Base-by-base conservation (phyloP, 2,888 invertebrate genomes). In the Hyalella azteca region DNA sequence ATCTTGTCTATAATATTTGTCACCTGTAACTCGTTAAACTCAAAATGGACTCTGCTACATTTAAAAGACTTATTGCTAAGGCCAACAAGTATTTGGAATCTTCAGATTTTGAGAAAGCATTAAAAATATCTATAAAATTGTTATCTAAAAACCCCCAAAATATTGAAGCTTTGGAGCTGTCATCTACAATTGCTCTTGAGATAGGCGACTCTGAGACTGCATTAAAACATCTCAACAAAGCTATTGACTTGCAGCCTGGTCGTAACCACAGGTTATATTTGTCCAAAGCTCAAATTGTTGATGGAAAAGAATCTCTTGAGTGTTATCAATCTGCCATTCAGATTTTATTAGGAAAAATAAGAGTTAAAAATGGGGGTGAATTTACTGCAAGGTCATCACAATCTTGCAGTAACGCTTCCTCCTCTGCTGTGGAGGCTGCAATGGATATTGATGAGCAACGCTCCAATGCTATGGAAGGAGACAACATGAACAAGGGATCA, bases 241-340 rank as follows among this genome's bases (percentile, higher is more conserved):
- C 88, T 13, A 87, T 88, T 26, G 87, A 87, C 36, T 81, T 88
- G 4, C 84, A 86, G 77, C 89, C 89, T 9, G 87, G 88, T 49
- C 81, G 85, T 73, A 89, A 89, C 5, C 87, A 87, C 83, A 84
- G 86, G 22, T 89, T 89, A 83, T 89, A 88, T 83, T 87, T 89
- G 87, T 88, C 88, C 80, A 85, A 89, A 79, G 89, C 88, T 3
- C 89, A 89, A 85, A 85, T 89, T 79, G 85, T 86, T 81, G 86
- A 87, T 48, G 89, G 89, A 3, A 85, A 86, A 26, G 87, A 88
- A 32, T 87, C 89, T 9, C 86, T 88, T 39, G 82, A 87, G 73
- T 88, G 86, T 85, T 89, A 88, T 81, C 86, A 86, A 81, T 88
- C 88, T 80, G 89, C 88, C 15, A 88, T 89, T 59, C 87, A 88